Evolutionary conservation across 2,888 invertebrate species (phyloP), one percentile per base, ranked within the genome.

Genomic region (Caenorhabditis imperialis): DNA sequence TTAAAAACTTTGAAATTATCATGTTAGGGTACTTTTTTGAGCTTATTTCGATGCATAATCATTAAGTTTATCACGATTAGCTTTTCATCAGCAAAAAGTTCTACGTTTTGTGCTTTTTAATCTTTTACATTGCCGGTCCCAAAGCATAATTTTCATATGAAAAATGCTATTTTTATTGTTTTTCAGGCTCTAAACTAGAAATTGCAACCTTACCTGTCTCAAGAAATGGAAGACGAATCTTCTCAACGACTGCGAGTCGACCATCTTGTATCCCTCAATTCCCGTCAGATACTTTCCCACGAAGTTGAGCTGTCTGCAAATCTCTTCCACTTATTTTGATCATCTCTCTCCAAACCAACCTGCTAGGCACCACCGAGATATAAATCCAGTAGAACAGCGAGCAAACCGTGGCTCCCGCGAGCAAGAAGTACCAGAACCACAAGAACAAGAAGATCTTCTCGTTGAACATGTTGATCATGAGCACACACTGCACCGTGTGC

Each of bases 241-340:
- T 42, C 88, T 53, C 25, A 88, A 67, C 16, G 85, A 85, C 69
- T 88, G 88, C 33, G 86, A 85, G 76, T 88, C 88, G 38, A 88
- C 88, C 87, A 88, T 88, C 63, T 88, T 88, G 80, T 88, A 88
- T 54, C 88, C 88, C 65, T 88, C 88, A 54, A 88, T 87, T 45
- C 88, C 88, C 22, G 86, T 85, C 54, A 88, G 72, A 65, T 88
- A 88, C 62, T 88, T 88, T 58, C 88, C 88, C 60, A 88, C 88
- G 74, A 88, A 88, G 74, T 88, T 88, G 63, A 88, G 81, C 57
- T 88, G 88, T 55, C 86, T 87, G 73, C 50, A 81, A 75, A 27
- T 61, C 20, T 38, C 23, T 51, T 16, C 16, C 23, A 37, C 20
- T 18, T 44, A 35, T 12, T 65, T 35, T 23, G 12, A n/a, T 48